Base-by-base conservation (phyloP, 2,888 invertebrate species). In the Leucozona laternaria region DNA sequence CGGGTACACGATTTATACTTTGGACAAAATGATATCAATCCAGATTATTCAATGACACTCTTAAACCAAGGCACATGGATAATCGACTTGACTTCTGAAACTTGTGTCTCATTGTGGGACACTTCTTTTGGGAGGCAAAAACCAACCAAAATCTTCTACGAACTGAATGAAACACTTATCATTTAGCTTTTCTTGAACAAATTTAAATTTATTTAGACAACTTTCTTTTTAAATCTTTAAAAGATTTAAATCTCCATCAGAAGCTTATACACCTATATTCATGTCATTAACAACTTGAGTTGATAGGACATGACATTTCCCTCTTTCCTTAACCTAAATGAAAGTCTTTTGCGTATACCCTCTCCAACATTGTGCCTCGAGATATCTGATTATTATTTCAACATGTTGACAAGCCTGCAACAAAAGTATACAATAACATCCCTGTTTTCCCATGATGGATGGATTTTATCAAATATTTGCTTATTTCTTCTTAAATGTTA, bases 381-480 rank as follows among this genome's bases (percentile, higher is more conserved):
- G 57, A 48, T 72, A 77, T 85, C 62, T 8, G 28, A 79, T 71
- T 60, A 80, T 66, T 76, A 76, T 62, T 72, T 60, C 15, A 60
- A 60, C 48, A 37, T 79, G 66, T 45, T 80, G 84, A 80, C 79
- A 60, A 70, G 31, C 70, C 34, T 62, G 25, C 68, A 68, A 78
- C 60, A 68, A 73, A 78, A 68, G 37, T 37, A 50, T 25, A 68
- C 68, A 68, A 53, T 68, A 60, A 37, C 60, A 53, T 68, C 28
- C 68, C 68, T 53, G 78, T 78, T 53, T 83, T 20, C 40, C 5
- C 28, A 62, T 73, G n/a, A n/a, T n/a, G n/a, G n/a, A n/a, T n/a
- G 55, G 58, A 64, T 53, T 37, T 68, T 60, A 72, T 85, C 80
- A 85, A 85, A 85, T 80, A 85, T 85, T 85, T 85, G 50, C 48